A percentile compares a stretch with the other conserved stretches of the same genome.
Conservation (phyloP, 92 coral and sea anemone species). For the Heliopora coerulea region DNA sequence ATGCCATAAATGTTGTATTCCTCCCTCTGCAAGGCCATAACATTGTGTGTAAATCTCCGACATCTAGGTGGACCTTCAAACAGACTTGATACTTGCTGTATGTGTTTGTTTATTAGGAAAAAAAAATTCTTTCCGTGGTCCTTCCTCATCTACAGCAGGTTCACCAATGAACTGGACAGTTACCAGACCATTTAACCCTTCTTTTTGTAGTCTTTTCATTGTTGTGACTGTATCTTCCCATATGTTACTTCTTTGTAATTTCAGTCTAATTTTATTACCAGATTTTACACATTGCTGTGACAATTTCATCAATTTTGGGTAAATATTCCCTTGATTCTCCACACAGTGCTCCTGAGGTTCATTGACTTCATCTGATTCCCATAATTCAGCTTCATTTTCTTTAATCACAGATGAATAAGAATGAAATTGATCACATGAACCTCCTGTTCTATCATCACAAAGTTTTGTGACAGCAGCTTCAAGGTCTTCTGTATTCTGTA, state of each 20-base stretch:
- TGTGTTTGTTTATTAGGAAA: slow-evolving; percentile 53
- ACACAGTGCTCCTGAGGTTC: slow-evolving; percentile 3
- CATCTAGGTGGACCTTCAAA: slow-evolving; percentile 51
- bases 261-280: slow-evolving; percentile 49
- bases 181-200: slow-evolving; percentile 36
- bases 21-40: slow-evolving; percentile 60
- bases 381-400: neutral
- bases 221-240: slow-evolving; percentile 56
- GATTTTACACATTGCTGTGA: slow-evolving; percentile 45
- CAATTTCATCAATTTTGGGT: slow-evolving; percentile 39
- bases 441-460: slow-evolving; percentile 50
- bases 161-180: slow-evolving; percentile 56
- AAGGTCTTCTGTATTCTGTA: slow-evolving; percentile 41
- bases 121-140: slow-evolving; percentile 55
- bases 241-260: slow-evolving; percentile 48
- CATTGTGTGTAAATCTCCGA: slow-evolving; percentile 60
- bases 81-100: slow-evolving; percentile 53
- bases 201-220: slow-evolving; percentile 41
- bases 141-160: slow-evolving; percentile 60
- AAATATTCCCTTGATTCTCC: slow-evolving; percentile 38
- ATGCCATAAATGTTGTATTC: slow-evolving; percentile 56
- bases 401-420: slow-evolving; percentile 58
- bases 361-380: slow-evolving; percentile 31
- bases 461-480: slow-evolving; percentile 57
- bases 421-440: slow-evolving; percentile 47